Conservation (phyloP, 2,113 vertebrate genomes). For the Spilogale gracilis region DNA sequence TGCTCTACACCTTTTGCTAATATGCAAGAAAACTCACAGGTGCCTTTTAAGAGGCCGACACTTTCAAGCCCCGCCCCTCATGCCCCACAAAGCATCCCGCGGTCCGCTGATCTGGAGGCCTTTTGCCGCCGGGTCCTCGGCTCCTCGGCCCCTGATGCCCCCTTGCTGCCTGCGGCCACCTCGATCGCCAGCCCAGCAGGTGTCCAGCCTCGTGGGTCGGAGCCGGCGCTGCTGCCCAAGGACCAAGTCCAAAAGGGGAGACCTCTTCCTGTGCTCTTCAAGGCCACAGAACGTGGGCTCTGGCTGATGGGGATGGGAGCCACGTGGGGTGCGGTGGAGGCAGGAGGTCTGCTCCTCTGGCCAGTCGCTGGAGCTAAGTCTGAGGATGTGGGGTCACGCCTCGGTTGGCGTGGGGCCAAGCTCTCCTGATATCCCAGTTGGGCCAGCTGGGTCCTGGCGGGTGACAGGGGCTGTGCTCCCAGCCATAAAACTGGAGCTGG, state of each 20-base stretch:
- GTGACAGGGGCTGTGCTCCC: too few species aligned
- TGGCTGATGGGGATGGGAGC: accelerated
- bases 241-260: background rate
- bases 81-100: accelerated
- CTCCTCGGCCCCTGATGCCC: background rate
- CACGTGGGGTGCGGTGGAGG: accelerated
- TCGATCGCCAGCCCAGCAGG: background rate
- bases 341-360: background rate
- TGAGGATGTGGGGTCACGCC: too few species aligned
- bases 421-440: too few species aligned
- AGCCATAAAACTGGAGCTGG: background rate
- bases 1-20: background rate
- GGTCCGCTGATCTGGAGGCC: background rate
- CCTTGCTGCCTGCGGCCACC: background rate
- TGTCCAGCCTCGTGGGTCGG: background rate
- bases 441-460: background rate
- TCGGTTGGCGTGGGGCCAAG: background rate
- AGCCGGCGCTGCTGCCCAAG: accelerated
- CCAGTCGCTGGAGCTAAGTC: background rate
- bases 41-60: background rate
- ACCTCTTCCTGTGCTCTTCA: accelerated
- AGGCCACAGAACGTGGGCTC: accelerated
- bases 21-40: background rate
- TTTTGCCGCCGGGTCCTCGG: background rate
- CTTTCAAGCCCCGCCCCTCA: background rate